phyloP scores from a whole-genome alignment of 2,797 vertebrate genomes.

The Harpagifer antarcticus region DNA sequence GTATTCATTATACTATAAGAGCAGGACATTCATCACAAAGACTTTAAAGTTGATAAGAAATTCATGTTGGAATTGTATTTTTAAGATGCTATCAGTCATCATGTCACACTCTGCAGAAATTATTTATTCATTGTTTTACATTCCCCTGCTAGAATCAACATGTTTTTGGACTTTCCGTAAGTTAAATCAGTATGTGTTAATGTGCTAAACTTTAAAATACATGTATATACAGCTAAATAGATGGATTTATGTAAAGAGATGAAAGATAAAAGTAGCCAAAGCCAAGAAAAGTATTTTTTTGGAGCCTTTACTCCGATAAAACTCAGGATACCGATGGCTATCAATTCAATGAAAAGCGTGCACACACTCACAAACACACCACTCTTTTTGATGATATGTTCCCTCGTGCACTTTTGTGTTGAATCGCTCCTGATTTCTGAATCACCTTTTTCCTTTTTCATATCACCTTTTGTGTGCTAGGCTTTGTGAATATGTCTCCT shows the following conservation, averaged over 20 bases:
- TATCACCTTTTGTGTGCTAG: slow-evolving; percentile 45
- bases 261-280: neutral
- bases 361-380: slow-evolving; percentile 31
- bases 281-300: slow-evolving; percentile 7
- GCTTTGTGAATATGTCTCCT: slow-evolving; percentile 69
- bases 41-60: slow-evolving; percentile 71
- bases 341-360: slow-evolving; percentile 14
- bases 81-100: slow-evolving; percentile 69
- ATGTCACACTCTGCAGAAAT: slow-evolving; percentile 38
- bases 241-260: neutral
- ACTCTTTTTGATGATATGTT: slow-evolving; percentile 52
- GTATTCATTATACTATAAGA: slow-evolving; percentile 70
- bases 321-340: slow-evolving; percentile 42
- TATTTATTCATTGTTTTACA: slow-evolving; percentile 11
- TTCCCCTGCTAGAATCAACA: neutral
- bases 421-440: slow-evolving; percentile 55
- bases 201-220: neutral
- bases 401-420: slow-evolving; percentile 55
- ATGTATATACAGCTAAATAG: neutral
- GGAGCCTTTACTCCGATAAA: slow-evolving; percentile 11
- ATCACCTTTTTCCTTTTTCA: slow-evolving; percentile 27
- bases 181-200: neutral
- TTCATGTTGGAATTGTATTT: slow-evolving; percentile 71
- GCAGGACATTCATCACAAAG: slow-evolving; percentile 70
- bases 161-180: slow-evolving; percentile 7